Evolutionary conservation across 2,113 vertebrate genomes (phyloP), one percentile per base, ranked within the genome.

Genomic region (Orthonyx spaldingii): DNA sequence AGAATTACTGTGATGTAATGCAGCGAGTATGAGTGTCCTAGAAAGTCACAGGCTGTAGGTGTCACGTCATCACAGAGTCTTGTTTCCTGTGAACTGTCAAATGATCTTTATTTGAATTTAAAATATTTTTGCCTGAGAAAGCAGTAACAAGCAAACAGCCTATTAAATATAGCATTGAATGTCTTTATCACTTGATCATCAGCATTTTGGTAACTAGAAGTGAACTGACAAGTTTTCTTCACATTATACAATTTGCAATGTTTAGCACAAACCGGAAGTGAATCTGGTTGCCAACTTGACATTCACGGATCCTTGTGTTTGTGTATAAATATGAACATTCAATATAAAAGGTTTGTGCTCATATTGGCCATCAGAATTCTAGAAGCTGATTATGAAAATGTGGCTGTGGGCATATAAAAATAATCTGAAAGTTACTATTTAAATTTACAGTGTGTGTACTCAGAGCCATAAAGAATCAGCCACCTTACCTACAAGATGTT

Each of bases 1-100:
- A 92, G 65, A 93, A 78, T 88, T 71, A 52, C 60, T 57, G 57
- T 95, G 93, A 93, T 80, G 88, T 90, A 92, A 93, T 71, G 53
- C 59, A 47, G 33, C 59, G 72, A 88, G 60, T 35, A 90, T 87
- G 71, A 87, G 41, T 55, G 80, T 94, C 69, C 87, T 96, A 86
- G 90, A 96, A 97, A 94, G 93, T 69, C 13, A 9, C 37, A 86
- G 88, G 69, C 30, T 86, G 28, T 93, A 77, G 28, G n/a, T 93
- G 56, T 84, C 86, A 90, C 78, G 80, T 61, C 75, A 74, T 70
- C 68, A 61, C 14, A 76, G 78, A 90, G 50, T 64, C 69, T 23
- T 19, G 39, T 71, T 92, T 89, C 72, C 64, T 93, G 30, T 90
- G 32, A 82, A 59, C 81, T 79, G 9, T 70, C 69, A 90, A 71